Percentiles rank a stretch among this genome's conserved stretches.
phyloP scores from a whole-genome alignment of 2,113 vertebrate genomes.

The Onychostruthus taczanowskii region DNA sequence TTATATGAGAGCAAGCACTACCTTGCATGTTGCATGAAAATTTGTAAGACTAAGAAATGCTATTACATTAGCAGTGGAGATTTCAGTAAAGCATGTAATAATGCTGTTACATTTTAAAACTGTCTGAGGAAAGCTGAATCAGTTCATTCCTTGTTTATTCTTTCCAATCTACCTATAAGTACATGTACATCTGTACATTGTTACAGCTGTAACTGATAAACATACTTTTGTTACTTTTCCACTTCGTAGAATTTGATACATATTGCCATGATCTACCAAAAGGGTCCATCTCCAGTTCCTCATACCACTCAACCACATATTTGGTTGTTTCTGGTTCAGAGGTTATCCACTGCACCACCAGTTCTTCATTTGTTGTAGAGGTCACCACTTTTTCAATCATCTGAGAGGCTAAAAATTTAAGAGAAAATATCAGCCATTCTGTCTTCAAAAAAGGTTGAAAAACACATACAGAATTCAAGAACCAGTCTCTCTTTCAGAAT shows the following conservation, averaged over 20 bases:
- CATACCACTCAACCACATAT: constrained; percentile 75
- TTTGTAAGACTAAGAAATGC: not conserved
- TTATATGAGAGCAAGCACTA: not conserved
- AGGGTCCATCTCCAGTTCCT: constrained; percentile 16
- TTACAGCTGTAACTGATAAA: not conserved
- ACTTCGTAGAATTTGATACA: constrained; percentile 52
- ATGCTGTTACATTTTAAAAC: not conserved
- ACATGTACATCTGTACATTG: not conserved
- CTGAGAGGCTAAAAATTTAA: constrained; percentile 42
- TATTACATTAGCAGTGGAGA: not conserved
- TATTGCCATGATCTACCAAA: constrained; percentile 62
- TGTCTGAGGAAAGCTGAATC: not conserved
- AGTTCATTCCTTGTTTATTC: not conserved
- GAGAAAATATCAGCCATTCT: not conserved
- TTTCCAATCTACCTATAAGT: not conserved
- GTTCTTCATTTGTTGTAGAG: constrained; percentile 16
- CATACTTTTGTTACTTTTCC: constrained; percentile 69
- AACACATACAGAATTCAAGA: not conserved
- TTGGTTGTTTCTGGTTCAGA: not conserved
- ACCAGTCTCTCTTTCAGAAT: not conserved
- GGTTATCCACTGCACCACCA: constrained; percentile 67
- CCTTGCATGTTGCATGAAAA: not conserved
- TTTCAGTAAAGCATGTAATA: not conserved
- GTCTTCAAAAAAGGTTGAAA: not conserved
- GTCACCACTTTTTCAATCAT: constrained; percentile 4